Evolutionary conservation across 1,140 invertebrate species (phyloP).

Genomic region (Oscheius sp.): DNA sequence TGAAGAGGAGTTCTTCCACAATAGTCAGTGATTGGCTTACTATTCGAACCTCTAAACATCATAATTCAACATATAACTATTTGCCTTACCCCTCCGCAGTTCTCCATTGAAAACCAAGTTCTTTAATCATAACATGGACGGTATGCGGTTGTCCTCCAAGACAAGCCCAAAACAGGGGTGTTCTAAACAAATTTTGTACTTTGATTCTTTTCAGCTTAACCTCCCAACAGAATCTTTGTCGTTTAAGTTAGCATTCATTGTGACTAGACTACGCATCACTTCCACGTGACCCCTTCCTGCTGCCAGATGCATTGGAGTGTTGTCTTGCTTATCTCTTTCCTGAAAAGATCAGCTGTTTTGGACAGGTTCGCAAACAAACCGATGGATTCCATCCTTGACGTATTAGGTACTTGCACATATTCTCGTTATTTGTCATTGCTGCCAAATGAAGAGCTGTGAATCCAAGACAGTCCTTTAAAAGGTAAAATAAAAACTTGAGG

Average conservation of each 20-base stretch:
- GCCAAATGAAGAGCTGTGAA: slow-evolving; percentile 37
- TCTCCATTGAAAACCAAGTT: slow-evolving; percentile 32
- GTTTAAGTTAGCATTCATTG: slow-evolving; percentile 15
- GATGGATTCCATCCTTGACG: slow-evolving; percentile 14
- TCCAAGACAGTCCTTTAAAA: slow-evolving; percentile 16
- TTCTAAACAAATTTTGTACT: slow-evolving; percentile 11
- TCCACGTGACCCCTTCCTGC: slow-evolving; percentile 22
- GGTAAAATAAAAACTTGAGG: not conserved
- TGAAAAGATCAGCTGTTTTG: not conserved
- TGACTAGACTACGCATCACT: slow-evolving; percentile 17
- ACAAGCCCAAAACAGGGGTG: slow-evolving; percentile 29
- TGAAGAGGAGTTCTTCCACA: slow-evolving; percentile 26
- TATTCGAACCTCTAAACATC: not conserved
- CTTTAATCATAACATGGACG: slow-evolving; percentile 31
- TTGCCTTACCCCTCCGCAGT: not conserved
- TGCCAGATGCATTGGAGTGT: slow-evolving; percentile 32
- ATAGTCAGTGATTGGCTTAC: slow-evolving; percentile 8
- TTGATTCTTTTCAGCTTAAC: not conserved
- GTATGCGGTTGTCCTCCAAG: slow-evolving; percentile 32
- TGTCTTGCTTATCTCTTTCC: slow-evolving; percentile 19
- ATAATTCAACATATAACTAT: not conserved
- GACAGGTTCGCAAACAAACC: not conserved
- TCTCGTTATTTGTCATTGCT: slow-evolving; percentile 24
- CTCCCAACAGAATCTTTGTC: slow-evolving; percentile 24
- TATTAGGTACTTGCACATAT: slow-evolving; percentile 23